Evolutionary conservation across 1,140 invertebrate genomes (phyloP).

Genomic region (Megathymus violae): DNA sequence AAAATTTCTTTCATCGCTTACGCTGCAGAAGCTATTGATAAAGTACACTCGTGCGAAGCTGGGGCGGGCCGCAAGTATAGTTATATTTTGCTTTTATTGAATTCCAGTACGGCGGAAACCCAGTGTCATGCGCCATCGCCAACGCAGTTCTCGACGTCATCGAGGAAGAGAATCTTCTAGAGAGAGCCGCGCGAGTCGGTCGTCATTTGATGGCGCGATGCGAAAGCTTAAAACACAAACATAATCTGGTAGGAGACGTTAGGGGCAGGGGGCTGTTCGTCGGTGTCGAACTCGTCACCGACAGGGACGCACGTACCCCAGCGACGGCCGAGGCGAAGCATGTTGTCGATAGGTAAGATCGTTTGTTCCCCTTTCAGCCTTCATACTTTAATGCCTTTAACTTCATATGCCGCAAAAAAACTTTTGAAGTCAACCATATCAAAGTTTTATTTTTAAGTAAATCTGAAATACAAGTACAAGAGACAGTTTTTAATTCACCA

Average conservation of each 20-base stretch:
- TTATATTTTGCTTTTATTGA: conserved; percentile 38
- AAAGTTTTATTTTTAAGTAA: too few species aligned
- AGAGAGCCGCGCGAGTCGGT: conserved; percentile 93
- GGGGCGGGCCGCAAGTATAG: too few species aligned
- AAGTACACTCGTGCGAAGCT: too few species aligned
- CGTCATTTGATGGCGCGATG: conserved; percentile 90
- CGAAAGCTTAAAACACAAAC: conserved; percentile 88
- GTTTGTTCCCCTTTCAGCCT: too few species aligned
- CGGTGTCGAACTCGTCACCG: conserved; percentile 96
- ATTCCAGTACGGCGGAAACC: conserved; percentile 97
- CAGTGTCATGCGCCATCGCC: conserved; percentile 97
- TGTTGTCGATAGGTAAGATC: conserved; percentile 88
- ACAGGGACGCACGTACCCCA: conserved; percentile 90
- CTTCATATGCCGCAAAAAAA: too few species aligned
- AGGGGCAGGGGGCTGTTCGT: conserved; percentile 96
- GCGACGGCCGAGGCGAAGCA: conserved; percentile 93
- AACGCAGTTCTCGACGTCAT: conserved; percentile 98
- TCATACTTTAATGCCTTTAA: too few species aligned
- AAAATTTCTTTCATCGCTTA: too few species aligned
- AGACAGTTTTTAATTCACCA: too few species aligned
- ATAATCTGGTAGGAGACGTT: conserved; percentile 93
- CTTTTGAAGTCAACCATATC: too few species aligned
- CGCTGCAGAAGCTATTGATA: too few species aligned
- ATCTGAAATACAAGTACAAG: too few species aligned
- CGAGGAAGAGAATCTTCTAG: conserved; percentile 92